phyloP scores from a whole-genome alignment of 2,888 invertebrate species.

The Eristalinus sepulchralis region DNA sequence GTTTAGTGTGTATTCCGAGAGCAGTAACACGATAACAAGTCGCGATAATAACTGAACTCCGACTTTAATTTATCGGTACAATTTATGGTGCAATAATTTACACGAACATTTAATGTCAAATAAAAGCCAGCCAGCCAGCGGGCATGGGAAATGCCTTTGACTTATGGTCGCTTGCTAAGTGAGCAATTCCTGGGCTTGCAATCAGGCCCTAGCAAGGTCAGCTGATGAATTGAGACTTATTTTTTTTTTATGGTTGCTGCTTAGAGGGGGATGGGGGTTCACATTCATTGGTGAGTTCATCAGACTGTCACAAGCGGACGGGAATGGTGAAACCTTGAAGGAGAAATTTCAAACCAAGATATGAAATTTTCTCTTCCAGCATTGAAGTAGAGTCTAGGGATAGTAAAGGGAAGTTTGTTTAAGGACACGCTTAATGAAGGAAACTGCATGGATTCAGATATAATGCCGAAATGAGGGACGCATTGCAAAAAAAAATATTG shows the following conservation, averaged over 20 bases:
- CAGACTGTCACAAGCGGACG: background rate
- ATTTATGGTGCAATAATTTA: slow-evolving; percentile 49
- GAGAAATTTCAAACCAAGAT: too few relatives aligned
- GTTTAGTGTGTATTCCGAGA: slow-evolving; percentile 26
- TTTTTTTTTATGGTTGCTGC: background rate
- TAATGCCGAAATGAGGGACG: too few relatives aligned
- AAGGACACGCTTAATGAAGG: too few relatives aligned
- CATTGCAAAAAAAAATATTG: too few relatives aligned
- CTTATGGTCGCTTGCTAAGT: background rate
- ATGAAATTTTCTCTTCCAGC: too few relatives aligned
- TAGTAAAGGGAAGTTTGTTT: too few relatives aligned
- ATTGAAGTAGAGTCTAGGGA: too few relatives aligned
- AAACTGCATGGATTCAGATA: too few relatives aligned
- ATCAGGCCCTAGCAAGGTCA: background rate
- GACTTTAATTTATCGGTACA: slow-evolving; percentile 37
- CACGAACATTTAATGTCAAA: slow-evolving; percentile 20
- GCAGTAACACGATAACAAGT: slow-evolving; percentile 42
- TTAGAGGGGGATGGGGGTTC: background rate
- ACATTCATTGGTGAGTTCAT: background rate
- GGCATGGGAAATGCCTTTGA: background rate
- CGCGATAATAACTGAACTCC: slow-evolving; percentile 46
- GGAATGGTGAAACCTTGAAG: too few relatives aligned
- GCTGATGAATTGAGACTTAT: background rate
- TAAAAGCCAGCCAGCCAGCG: background rate
- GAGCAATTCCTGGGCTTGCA: background rate